phyloP scores from a whole-genome alignment of 2,797 vertebrate genomes.

The Mus minutoides region DNA sequence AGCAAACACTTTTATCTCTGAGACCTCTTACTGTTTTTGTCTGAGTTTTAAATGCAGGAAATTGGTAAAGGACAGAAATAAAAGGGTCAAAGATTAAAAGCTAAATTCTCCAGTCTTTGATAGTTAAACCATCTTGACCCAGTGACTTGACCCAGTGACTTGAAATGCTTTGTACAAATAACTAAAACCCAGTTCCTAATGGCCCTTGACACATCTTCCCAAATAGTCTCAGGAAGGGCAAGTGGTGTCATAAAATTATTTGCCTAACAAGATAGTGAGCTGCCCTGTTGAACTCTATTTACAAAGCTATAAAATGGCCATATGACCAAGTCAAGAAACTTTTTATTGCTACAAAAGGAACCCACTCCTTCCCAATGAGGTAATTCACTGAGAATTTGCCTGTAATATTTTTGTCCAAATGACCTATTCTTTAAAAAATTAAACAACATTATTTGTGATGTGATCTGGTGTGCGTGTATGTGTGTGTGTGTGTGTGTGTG shows the following conservation, averaged over 20 bases:
- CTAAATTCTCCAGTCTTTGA: not conserved
- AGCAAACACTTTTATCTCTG: not conserved
- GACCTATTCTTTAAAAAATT: not conserved
- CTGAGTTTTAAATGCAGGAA: not conserved
- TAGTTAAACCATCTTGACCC: not conserved
- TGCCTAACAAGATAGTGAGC: not conserved
- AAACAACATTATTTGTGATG: not conserved
- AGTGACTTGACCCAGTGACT: not conserved
- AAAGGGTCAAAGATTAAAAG: not conserved
- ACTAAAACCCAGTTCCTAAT: not conserved
- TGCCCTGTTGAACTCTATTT: not conserved
- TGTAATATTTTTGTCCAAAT: not conserved
- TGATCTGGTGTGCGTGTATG: not conserved
- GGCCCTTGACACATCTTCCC: not conserved
- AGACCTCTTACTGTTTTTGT: not conserved
- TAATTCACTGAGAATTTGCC: not conserved
- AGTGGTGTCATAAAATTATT: not conserved
- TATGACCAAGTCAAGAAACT: not conserved
- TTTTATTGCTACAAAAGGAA: not conserved
- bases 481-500: not conserved
- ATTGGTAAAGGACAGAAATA: not conserved
- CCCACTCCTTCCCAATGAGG: not conserved
- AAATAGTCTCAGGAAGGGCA: not conserved
- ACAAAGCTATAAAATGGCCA: not conserved
- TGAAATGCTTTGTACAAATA: not conserved